Evolutionary conservation across 1,140 invertebrate genomes (phyloP), one percentile per base, ranked within the genome.

Genomic region (Potamilus streckersoni): DNA sequence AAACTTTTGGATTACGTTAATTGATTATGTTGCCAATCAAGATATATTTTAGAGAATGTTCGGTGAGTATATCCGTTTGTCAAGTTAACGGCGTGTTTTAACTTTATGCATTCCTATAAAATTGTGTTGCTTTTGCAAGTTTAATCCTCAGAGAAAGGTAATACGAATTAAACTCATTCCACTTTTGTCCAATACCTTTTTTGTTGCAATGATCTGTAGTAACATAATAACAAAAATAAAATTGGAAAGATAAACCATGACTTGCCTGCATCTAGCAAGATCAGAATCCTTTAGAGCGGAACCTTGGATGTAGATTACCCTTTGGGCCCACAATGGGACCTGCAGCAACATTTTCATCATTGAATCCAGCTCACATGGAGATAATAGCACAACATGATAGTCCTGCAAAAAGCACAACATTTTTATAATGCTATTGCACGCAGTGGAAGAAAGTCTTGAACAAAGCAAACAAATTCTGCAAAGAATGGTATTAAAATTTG

Each of bases 301-400:
- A 38, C 96, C 96, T 89, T 98, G 96, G 85, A 99, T 98, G 90
- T 98, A 99, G 86, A 99, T 98, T 58, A 99, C 97, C 49, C 97
- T 91, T 87, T 98, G 96, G 14, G 97, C 96, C 97, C 97, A 99
- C 84, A 98, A 96, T 1, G 98, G 97, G 69, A 98, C 96, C 92
- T 98, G 97, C 19, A 99, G 92, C 80, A 99, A 97, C 95, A 98
- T 96, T 84, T 97, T 92, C 96, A 99, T 98, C 4, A 96, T 98
- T 0, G 96, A 95, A 86, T 99, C 97, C 77, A 99, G 91, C 90
- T 99, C 98, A 94, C 97, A 98, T 1, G 97, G 97, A 2, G 97
- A 98, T 20, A 99, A 90, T 38, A 99, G 92, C 16, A 99, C 97
- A 49, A 99, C 97, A 88, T 97, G 98, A 88, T 96, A 98, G 86